Evolutionary conservation across 2,797 vertebrate species (phyloP).

Genomic region (Petrocephalus sullivani): DNA sequence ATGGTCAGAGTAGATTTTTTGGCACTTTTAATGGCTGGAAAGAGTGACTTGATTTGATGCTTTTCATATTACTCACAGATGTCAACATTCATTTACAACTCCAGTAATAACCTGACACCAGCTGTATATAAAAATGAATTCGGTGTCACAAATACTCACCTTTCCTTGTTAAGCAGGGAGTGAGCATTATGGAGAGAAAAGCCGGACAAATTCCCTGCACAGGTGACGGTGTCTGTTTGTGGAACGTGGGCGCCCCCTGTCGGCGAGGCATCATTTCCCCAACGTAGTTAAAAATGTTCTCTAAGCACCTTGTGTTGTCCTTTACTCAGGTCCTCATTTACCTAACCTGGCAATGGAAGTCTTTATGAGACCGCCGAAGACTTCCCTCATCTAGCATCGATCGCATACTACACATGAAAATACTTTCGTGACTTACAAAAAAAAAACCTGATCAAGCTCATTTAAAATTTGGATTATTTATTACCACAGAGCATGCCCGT

Average conservation of each 20-base stretch:
- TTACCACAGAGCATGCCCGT: background rate
- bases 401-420: background rate
- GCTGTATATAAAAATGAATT: background rate
- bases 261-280: background rate
- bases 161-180: background rate
- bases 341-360: background rate
- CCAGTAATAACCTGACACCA: slow-evolving; percentile 11
- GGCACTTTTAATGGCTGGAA: slow-evolving; percentile 15
- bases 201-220: background rate
- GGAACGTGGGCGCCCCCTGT: background rate
- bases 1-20: slow-evolving; percentile 42
- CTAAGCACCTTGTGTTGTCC: slow-evolving; percentile 35
- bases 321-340: background rate
- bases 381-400: background rate
- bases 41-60: slow-evolving; percentile 27
- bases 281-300: background rate
- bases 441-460: background rate
- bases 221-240: background rate
- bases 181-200: background rate
- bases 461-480: background rate
- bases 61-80: slow-evolving; percentile 40
- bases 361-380: background rate
- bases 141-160: background rate
- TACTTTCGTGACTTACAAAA: background rate
- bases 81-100: slow-evolving; percentile 11